Evolutionary conservation across 2,888 invertebrate genomes (phyloP), one percentile per base, ranked within the genome.

Genomic region (Drosophila pullipes): DNA sequence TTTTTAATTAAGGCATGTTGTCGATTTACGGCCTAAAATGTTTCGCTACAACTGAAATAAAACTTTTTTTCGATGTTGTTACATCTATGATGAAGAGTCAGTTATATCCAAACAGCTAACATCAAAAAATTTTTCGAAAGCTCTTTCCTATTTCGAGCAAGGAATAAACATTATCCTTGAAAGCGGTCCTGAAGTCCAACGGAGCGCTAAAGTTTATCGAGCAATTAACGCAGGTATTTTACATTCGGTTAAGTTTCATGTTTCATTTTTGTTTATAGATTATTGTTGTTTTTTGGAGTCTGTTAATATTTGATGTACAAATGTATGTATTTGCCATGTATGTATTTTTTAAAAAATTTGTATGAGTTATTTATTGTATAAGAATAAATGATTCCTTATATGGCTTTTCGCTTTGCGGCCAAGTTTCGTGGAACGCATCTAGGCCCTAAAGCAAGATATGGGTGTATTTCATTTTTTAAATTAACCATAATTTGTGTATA

Each of bases 401-500:
- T 35, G 33, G 33, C 13, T 35, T 35, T 35, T 35, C 33, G 33
- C 33, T 35, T 11, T 35, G 13, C 13, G 33, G 33, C 33, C 33
- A 35, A 35, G 28, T 11, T 65, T 68, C 52, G 33, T 4, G 33
- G 33, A 35, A 35, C 33, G 33, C 1, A 35, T 35, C 11, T 35
- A 35, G 11, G 11, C 33, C 13, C 4, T 35, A 35, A 35, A 35
- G 33, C 33, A 13, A 35, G 11, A 13, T 0, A 33, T 11, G 33
- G 11, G 33, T 11, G 11, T 25, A 33, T 33, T 33, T 33, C 0
- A 52, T 62, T 50, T 55, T 62, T 65, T 3, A 49, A 52, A 50
- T 7, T 22, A 41, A 53, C 35, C 39, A 58, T 30, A 52, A 39
- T 37, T 28, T 59, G 28, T 28, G 10, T 57, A 33, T 68, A 53